Percentiles rank a stretch among this genome's conserved stretches.
phyloP scores from a whole-genome alignment of 1,140 invertebrate species.

The Atta texana region DNA sequence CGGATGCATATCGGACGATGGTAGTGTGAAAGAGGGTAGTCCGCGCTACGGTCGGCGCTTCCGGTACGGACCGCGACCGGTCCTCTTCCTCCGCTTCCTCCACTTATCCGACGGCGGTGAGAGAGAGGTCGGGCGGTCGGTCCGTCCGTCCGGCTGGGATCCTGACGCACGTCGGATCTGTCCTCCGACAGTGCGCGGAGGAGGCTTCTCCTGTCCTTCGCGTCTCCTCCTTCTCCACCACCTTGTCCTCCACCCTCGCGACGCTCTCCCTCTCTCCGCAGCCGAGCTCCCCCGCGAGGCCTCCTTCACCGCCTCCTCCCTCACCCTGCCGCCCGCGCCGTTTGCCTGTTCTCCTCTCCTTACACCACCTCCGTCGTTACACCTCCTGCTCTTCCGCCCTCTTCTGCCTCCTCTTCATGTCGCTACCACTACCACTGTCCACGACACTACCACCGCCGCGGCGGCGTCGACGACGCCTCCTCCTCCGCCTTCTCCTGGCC shows the following conservation, averaged over 20 bases:
- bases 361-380: conserved; percentile 64
- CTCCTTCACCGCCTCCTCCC: neutral
- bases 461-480: conserved; percentile 47
- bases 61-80: conserved; percentile 63
- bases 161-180: conserved; percentile 81
- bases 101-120: conserved; percentile 64
- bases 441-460: conserved; percentile 68
- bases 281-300: conserved; percentile 34
- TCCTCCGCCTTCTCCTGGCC: conserved; percentile 73
- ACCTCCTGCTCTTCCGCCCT: conserved; percentile 77
- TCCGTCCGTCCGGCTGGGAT: conserved; percentile 75
- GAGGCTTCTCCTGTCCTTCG: conserved; percentile 79
- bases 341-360: conserved; percentile 48
- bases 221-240: conserved; percentile 70
- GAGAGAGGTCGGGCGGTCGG: conserved; percentile 23
- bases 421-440: conserved; percentile 69
- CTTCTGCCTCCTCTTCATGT: conserved; percentile 75
- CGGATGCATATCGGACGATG: conserved; percentile 33
- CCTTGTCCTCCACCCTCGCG: conserved; percentile 71
- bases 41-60: conserved; percentile 55
- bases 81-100: conserved; percentile 56
- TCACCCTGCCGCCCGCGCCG: neutral
- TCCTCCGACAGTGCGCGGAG: conserved; percentile 78
- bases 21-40: conserved; percentile 39
- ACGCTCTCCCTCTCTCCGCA: conserved; percentile 38